A percentile compares a stretch with the other conserved stretches of the same genome.
Conservation (phyloP, 2,113 vertebrate genomes). For the Promerops cafer region DNA sequence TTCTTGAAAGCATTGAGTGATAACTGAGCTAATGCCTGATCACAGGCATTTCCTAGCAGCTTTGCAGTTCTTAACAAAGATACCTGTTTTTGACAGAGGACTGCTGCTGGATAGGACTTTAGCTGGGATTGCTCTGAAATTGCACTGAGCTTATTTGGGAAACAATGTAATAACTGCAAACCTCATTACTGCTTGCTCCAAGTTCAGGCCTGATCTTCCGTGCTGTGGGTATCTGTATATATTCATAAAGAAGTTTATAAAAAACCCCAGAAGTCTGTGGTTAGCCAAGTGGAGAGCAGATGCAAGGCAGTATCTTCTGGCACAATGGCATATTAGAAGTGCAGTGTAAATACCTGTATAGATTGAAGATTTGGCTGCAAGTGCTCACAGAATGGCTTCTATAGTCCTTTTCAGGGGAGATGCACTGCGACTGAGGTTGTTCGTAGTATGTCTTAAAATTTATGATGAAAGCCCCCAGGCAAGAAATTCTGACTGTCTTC, state of each 20-base stretch:
- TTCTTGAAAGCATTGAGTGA: neutral
- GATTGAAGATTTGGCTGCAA: neutral
- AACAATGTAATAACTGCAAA: neutral
- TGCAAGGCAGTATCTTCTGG: neutral
- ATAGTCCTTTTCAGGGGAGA: neutral
- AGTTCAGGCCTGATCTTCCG: neutral
- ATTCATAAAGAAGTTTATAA: neutral
- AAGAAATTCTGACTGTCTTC: neutral
- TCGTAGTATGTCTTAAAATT: neutral
- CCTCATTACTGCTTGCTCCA: neutral
- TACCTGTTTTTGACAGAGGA: neutral
- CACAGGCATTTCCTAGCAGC: neutral
- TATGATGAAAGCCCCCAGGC: neutral
- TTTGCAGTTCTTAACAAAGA: neutral
- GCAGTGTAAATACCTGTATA: neutral
- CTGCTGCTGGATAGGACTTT: neutral
- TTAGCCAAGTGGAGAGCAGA: neutral
- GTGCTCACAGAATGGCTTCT: neutral
- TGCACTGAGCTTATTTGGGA: neutral
- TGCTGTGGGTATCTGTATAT: neutral
- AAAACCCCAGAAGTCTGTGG: neutral
- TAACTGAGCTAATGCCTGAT: neutral
- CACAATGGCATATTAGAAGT: neutral
- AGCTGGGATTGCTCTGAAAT: neutral
- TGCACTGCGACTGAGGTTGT: neutral